These are phyloP conservation scores for Pseudotriccus pelzelni DNA, from an alignment of 2,797 vertebrate species.

Conservation along the genomic window DNA sequence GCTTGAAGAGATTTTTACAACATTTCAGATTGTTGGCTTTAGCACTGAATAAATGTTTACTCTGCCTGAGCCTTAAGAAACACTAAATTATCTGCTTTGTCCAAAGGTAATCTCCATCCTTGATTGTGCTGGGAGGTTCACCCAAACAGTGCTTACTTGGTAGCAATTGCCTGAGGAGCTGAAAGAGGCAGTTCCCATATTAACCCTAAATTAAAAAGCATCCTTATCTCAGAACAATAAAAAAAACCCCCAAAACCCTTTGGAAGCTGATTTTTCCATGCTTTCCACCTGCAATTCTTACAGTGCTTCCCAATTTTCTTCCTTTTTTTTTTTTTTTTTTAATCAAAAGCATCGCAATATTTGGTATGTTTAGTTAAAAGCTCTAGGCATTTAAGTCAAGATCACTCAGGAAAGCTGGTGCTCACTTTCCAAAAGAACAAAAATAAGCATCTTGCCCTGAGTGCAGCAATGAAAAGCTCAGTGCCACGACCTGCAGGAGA, in stretches of 20 bases:
- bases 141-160: background rate
- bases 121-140: background rate
- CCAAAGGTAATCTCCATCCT: background rate
- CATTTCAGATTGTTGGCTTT: background rate
- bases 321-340: background rate
- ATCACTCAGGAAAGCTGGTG: background rate
- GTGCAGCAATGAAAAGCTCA: background rate
- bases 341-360: background rate
- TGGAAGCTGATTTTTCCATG: background rate
- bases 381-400: background rate
- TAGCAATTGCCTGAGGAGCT: background rate
- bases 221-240: background rate
- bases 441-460: background rate
- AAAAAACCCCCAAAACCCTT: too few relatives aligned
- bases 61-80: background rate
- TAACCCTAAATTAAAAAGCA: background rate
- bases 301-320: background rate
- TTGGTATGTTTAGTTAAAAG: background rate
- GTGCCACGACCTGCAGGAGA: background rate
- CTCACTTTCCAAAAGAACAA: background rate
- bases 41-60: background rate
- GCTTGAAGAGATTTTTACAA: background rate
- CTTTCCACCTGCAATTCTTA: background rate
- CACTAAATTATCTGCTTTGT: background rate
- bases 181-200: background rate